Base-by-base conservation (phyloP, 1,140 invertebrate species). In the Drosophila sulfurigaster region DNA sequence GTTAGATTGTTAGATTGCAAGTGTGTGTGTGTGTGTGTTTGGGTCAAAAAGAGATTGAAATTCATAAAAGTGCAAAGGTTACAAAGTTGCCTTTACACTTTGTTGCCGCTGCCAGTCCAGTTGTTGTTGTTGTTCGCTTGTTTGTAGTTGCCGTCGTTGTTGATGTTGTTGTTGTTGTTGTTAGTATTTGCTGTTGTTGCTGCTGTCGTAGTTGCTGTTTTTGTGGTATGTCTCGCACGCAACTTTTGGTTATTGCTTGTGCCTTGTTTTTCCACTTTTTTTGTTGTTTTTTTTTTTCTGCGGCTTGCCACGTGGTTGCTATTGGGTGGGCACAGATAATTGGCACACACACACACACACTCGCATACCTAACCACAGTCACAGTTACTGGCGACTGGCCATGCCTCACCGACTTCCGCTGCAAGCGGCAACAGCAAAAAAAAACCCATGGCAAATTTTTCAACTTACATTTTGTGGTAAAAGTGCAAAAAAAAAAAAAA, bases 31-130 rank as follows among this genome's bases (percentile, higher is more conserved):
- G 71, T 56, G 38, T 49, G 65, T 51, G 49, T 30, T 59, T 32
- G 60, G 67, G 56, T 60, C 74, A 66, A 72, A 66, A 32, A 54
- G 74, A 72, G 69, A 72, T 85, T 81, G 65, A 78, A 80, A 85
- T 85, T 77, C 65, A 74, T 78, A 81, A 83, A 83, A 85, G 69
- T 85, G 81, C 81, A 75, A 75, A 85, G 81, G 74, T 85, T 85
- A 81, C 78, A 85, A 85, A 86, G 81, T 81, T 76, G 54, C 52
- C 32, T 59, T 76, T 70, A 30, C 72, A 70, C 52, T 66, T 57
- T 66, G 69, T 72, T 57, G 51, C 41, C 49, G 49, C 13, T 46
- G 7, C 35, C 35, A 32, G 30, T 25, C 13, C 30, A 57, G 16
- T 8, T 35, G 30, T 15, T 32, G 13, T 20, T 64, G 30, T 43